Conservation (phyloP, 1,140 invertebrate genomes). For the Hydropsyche tenuis region DNA sequence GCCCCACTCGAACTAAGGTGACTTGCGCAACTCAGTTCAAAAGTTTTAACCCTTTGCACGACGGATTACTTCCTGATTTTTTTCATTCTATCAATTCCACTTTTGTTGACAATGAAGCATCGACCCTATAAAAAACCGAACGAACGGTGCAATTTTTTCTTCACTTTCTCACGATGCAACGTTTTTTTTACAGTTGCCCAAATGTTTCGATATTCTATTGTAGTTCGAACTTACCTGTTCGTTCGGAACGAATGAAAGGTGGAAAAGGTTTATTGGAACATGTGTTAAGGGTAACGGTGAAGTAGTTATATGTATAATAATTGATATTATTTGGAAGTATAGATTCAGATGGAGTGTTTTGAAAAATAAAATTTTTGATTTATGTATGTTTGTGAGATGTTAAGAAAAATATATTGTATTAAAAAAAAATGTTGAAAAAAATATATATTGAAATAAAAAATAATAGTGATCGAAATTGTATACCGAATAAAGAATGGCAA, state of each 20-base stretch:
- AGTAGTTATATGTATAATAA: no score
- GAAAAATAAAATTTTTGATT: no score
- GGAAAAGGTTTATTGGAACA: not conserved
- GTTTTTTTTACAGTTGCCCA: conserved; percentile 21
- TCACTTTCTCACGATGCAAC: conserved; percentile 36
- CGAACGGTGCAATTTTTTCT: conserved; percentile 2
- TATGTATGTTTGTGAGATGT: no score
- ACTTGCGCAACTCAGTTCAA: conserved; percentile 38
- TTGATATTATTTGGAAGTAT: no score
- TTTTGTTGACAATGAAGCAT: conserved; percentile 4
- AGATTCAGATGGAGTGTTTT: no score
- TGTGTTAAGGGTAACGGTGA: no score
- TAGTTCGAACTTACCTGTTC: conserved; percentile 36
- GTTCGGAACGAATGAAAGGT: not conserved
- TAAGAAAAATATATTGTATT: no score
- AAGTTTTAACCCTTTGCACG: conserved; percentile 39
- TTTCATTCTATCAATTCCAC: conserved; percentile 20
- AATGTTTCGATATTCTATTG: conserved; percentile 28
- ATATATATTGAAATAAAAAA: no score
- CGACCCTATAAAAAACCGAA: conserved; percentile 21
- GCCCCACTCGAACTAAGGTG: conserved; percentile 40
- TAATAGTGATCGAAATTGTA: no score
- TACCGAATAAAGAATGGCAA: no score
- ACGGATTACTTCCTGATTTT: conserved; percentile 47
- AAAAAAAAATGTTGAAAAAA: no score